A percentile compares a stretch with the other conserved stretches of the same genome.
Conservation (phyloP, 2,888 invertebrate genomes). For the Exocentrus adspersus region DNA sequence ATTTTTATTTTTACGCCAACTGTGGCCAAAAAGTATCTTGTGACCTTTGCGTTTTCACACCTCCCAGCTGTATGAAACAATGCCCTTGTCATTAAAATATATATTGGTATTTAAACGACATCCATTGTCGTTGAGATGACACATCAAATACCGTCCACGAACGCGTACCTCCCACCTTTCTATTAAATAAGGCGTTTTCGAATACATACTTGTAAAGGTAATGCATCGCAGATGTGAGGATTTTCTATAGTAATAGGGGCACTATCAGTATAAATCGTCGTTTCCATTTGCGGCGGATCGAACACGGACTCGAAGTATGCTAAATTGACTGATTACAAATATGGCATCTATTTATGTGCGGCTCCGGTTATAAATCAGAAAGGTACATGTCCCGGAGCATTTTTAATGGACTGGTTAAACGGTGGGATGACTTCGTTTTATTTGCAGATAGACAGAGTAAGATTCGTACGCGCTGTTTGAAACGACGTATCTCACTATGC, state of each 20-base stretch:
- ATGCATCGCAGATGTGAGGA: slow-evolving; percentile 9
- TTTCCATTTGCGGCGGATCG: slow-evolving; percentile 24
- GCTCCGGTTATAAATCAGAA: slow-evolving; percentile 11
- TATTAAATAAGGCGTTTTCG: not conserved
- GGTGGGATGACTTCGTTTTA: not conserved
- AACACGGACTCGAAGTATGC: slow-evolving; percentile 22
- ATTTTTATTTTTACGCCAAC: not conserved
- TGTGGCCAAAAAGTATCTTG: too few species aligned
- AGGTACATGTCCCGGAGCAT: slow-evolving; percentile 1
- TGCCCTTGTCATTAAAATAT: not conserved
- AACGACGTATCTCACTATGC: too few species aligned
- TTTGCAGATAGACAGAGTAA: too few species aligned
- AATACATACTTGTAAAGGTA: slow-evolving; percentile 3
- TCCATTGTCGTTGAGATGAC: slow-evolving; percentile 1
- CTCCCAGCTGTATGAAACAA: not conserved
- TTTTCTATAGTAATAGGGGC: slow-evolving; percentile 17
- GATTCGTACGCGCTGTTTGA: too few species aligned
- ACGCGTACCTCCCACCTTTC: not conserved
- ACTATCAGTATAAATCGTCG: slow-evolving; percentile 15
- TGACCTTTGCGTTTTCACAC: too few species aligned
- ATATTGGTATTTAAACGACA: not conserved
- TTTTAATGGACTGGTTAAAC: slow-evolving; percentile 14
- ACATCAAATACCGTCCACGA: not conserved
- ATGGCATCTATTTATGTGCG: slow-evolving; percentile 23
- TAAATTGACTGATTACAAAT: slow-evolving; percentile 30